Base-by-base conservation (phyloP, 2,113 vertebrate species). In the Apistogramma diplotaenia region DNA sequence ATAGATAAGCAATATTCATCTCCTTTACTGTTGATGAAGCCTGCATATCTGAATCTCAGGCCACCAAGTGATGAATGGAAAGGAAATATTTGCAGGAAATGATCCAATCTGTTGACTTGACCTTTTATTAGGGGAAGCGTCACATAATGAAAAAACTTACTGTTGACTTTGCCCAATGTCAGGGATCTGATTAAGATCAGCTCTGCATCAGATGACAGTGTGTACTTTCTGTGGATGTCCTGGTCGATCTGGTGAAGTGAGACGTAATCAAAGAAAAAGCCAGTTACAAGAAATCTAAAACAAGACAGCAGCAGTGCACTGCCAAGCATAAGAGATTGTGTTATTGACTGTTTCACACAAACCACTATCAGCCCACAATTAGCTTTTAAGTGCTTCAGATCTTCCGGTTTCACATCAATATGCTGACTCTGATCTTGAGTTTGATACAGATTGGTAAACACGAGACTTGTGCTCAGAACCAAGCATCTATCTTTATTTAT, bases 111-210 rank as follows among this genome's bases (percentile, higher is more conserved):
- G 46, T 18, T 46, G 43, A 16, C 43, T 46, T 15, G 5, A 46
- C 43, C 43, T 18, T 49, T 49, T 49, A 16, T 49, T 16, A 49
- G 16, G 46, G 16, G 13, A 49, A 4, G 16, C 15, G 16, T 49
- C 6, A 49, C 6, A 49, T 49, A 49, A 49, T 49, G 46, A 18
- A 15, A 49, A 21, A 25, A 75, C 96, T 92, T 95, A 99, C 98
- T 96, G 94, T 94, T 92, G 91, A 99, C 93, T 94, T 97, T 98
- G 87, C 98, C 98, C 92, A 99, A 92, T 75, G 95, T 97, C 83
- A 99, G 93, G 25, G 97, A 97, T 90, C 95, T 96, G 92, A 96
- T 93, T 56, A 96, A 93, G 90, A 95, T 97, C 91, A 99, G 96
- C 82, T 97, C 96, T 9, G 89, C 94, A 76, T 98, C 97, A 13